Percentiles rank a stretch among this genome's conserved stretches.
These are phyloP conservation scores for Syritta pipiens DNA, from an alignment of 2,888 invertebrate genomes.

Conservation along the genomic window DNA sequence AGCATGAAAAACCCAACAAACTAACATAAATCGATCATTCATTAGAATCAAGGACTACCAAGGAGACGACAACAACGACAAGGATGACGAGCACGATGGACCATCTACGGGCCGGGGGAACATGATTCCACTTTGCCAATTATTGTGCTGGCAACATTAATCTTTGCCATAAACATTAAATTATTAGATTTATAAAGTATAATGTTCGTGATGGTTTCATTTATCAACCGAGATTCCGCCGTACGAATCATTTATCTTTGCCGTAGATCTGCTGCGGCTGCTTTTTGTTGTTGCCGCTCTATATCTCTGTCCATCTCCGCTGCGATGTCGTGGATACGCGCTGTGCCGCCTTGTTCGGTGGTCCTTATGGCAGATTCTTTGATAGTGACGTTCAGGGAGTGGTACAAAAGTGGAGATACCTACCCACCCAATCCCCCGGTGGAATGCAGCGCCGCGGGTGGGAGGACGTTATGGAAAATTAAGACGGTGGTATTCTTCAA, in stretches of 20 bases:
- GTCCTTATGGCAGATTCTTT: conserved; percentile 5
- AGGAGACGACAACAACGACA: conserved; percentile 3
- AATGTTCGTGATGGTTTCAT: conserved; percentile 72
- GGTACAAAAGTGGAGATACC: background rate
- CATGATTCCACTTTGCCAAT: conserved; percentile 70
- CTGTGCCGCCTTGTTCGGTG: conserved; percentile 11
- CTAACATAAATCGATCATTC: conserved; percentile 63
- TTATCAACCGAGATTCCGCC: conserved; percentile 70
- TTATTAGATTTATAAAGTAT: conserved; percentile 72
- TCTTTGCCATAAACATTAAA: conserved; percentile 72
- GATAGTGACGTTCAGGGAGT: background rate
- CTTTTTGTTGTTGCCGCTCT: background rate
- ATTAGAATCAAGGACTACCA: conserved; percentile 39
- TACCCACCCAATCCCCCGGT: too few relatives aligned
- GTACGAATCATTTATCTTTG: conserved; percentile 65
- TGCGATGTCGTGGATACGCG: conserved; percentile 29
- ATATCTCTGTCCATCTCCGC: background rate
- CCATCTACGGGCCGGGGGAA: conserved; percentile 42
- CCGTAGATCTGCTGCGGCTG: conserved; percentile 41
- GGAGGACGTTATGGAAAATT: conserved; percentile 10
- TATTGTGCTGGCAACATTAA: conserved; percentile 70
- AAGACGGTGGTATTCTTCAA: conserved; percentile 24
- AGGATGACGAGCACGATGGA: background rate
- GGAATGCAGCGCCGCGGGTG: conserved; percentile 37
- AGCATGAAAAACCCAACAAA: conserved; percentile 28